These are phyloP conservation scores for Ooceraea biroi DNA, from an alignment of 1,140 invertebrate species.

Conservation along the genomic window DNA sequence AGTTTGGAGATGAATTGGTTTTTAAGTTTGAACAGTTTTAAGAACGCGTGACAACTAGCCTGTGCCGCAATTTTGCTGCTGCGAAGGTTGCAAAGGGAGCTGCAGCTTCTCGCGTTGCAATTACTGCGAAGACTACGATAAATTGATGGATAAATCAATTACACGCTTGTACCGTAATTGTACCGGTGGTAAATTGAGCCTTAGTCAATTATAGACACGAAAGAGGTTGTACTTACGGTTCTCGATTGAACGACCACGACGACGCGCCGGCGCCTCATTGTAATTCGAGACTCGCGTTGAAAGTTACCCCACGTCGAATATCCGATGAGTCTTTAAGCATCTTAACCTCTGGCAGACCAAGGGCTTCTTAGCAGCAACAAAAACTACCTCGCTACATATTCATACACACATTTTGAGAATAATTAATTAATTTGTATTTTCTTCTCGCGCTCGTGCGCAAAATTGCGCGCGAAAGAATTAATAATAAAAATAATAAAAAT, in stretches of 20 bases:
- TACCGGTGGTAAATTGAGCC: conserved; percentile 6
- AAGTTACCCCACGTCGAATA: conserved; percentile 55
- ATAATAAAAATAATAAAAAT: too few relatives aligned
- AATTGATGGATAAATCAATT: conserved; percentile 36
- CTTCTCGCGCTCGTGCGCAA: neutral
- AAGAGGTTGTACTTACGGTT: neutral
- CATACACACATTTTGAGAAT: neutral
- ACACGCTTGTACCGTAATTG: neutral
- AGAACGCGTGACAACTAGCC: neutral
- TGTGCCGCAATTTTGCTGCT: neutral
- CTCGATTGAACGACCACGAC: conserved; percentile 32
- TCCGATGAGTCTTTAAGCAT: conserved; percentile 55
- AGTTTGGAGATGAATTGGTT: neutral
- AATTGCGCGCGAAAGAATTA: neutral
- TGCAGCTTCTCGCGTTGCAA: neutral
- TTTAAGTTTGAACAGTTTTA: neutral
- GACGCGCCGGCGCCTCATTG: conserved; percentile 24
- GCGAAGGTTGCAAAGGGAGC: too few relatives aligned
- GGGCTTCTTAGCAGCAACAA: neutral
- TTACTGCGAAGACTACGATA: neutral
- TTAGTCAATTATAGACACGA: neutral
- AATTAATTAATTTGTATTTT: neutral
- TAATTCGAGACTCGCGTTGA: conserved; percentile 40
- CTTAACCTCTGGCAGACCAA: conserved; percentile 29
- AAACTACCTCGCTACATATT: conserved; percentile 24